Conservation (phyloP, 2,888 invertebrate species). For the Philereme transversata region DNA sequence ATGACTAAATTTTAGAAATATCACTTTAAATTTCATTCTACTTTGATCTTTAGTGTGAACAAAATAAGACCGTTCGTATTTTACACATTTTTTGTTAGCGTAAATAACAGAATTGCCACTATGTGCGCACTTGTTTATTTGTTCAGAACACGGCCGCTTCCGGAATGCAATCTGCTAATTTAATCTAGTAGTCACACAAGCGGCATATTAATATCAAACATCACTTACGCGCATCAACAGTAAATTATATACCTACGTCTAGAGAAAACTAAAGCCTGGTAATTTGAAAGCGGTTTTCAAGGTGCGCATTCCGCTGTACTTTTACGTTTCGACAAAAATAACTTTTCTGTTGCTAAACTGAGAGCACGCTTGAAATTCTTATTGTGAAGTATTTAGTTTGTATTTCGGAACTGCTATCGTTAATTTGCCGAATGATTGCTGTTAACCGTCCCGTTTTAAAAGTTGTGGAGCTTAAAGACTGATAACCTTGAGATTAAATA, state of each 20-base stretch:
- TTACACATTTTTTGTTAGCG: no score
- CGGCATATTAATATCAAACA: background rate
- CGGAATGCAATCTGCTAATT: background rate
- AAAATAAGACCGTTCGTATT: no score
- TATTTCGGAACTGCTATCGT: conserved; percentile 29
- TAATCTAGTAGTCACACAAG: no score
- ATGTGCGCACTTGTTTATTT: conserved; percentile 46
- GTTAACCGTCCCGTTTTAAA: conserved; percentile 11
- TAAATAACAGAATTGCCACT: no score
- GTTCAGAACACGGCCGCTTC: no score
- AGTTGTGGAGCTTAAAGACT: conserved; percentile 13
- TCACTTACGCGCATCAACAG: background rate
- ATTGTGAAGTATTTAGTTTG: conserved; percentile 24
- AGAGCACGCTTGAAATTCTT: conserved; percentile 22
- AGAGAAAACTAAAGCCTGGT: conserved; percentile 17
- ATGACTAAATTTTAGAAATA: no score
- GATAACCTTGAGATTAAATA: conserved; percentile 2
- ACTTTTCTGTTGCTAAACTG: conserved; percentile 42
- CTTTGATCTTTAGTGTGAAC: no score
- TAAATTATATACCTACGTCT: conserved; percentile 7
- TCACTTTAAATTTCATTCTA: no score
- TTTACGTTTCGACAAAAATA: conserved; percentile 48
- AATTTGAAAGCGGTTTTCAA: conserved; percentile 46
- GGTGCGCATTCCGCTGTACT: conserved; percentile 46
- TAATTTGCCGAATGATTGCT: conserved; percentile 25